These are phyloP conservation scores for Caranx ignobilis DNA, from an alignment of 2,113 vertebrate genomes.

Conservation along the genomic window DNA sequence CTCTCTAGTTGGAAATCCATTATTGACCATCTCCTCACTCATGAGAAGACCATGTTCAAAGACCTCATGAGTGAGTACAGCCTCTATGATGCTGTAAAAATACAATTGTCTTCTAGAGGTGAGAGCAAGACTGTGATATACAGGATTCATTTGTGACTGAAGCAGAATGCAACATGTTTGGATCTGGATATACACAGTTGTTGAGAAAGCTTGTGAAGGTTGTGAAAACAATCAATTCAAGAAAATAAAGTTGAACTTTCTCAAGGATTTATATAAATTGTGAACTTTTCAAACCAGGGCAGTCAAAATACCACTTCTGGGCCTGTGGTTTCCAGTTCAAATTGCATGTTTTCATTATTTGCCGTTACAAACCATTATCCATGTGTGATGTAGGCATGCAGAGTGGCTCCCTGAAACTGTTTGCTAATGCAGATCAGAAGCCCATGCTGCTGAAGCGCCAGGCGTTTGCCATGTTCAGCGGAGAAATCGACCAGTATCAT, in stretches of 20 bases:
- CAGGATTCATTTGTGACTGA: neutral
- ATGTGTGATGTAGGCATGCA: constrained; percentile 88
- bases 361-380: constrained; percentile 9
- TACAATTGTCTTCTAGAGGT: neutral
- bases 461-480: constrained; percentile 95
- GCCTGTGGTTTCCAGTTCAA: too few species aligned
- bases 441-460: constrained; percentile 96
- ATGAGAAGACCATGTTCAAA: constrained; percentile 99
- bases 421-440: constrained; percentile 92
- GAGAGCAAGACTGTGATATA: constrained; percentile 1
- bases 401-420: constrained; percentile 94
- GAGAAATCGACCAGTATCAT: constrained; percentile 96
- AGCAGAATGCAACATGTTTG: neutral
- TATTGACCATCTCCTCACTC: constrained; percentile 96
- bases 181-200: neutral
- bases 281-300: neutral
- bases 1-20: constrained; percentile 93
- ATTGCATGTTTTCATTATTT: neutral
- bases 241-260: neutral
- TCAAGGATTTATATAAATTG: neutral
- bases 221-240: neutral
- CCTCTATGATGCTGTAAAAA: neutral
- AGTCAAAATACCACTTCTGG: neutral
- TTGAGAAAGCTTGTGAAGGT: too few species aligned
- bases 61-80: constrained; percentile 96